phyloP scores from a whole-genome alignment of 1,140 invertebrate species.

The Drosophila oshimai region DNA sequence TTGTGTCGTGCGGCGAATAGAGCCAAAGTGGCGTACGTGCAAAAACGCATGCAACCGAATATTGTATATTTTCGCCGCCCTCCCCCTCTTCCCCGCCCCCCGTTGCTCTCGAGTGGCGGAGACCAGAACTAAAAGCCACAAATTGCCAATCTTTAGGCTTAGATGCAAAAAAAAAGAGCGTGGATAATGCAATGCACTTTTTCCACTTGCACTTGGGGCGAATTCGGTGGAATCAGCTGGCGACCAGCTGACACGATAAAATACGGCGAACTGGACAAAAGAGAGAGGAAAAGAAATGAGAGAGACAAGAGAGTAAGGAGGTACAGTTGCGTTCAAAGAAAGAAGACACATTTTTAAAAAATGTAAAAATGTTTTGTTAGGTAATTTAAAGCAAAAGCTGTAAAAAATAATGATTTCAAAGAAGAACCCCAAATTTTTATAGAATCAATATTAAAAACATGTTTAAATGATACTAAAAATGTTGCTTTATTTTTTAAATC shows the following conservation, averaged over 20 bases:
- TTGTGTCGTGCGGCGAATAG: conserved; percentile 42
- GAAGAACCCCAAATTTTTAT: too few relatives aligned
- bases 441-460: neutral
- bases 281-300: too few relatives aligned
- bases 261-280: neutral
- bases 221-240: conserved; percentile 26
- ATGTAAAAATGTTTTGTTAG: too few relatives aligned
- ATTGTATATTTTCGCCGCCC: conserved; percentile 35
- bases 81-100: neutral
- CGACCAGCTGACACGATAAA: conserved; percentile 6
- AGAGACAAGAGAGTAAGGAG: neutral
- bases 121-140: conserved; percentile 31
- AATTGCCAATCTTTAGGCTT: conserved; percentile 30
- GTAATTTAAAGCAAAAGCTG: neutral
- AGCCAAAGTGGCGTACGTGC: conserved; percentile 77
- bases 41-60: conserved; percentile 80
- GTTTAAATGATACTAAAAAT: too few relatives aligned
- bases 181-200: conserved; percentile 8
- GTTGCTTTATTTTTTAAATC: too few relatives aligned
- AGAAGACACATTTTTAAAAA: too few relatives aligned
- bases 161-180: neutral
- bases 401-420: too few relatives aligned
- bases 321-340: neutral
- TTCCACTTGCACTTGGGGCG: conserved; percentile 11
- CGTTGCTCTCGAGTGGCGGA: neutral